Base-by-base conservation (phyloP, 2,888 invertebrate species). In the Zygothrica quintamaculata region DNA sequence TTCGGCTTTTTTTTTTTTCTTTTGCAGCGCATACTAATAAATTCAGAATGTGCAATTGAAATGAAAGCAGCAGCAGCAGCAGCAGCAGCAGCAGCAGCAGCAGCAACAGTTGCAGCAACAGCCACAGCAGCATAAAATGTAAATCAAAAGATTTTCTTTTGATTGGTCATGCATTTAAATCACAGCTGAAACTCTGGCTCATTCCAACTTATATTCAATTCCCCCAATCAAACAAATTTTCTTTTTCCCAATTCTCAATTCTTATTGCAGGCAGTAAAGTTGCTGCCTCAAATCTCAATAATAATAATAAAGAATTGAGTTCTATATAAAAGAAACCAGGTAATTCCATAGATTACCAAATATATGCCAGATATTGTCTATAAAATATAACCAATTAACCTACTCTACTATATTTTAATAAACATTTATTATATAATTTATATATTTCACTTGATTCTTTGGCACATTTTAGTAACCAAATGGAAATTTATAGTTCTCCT, bases 11-110 rank as follows among this genome's bases (percentile, higher is more conserved):
- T n/a, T n/a, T n/a, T n/a, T n/a, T n/a, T n/a, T n/a, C n/a, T n/a
- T n/a, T 65, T 62, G 59, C 42, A 36, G 43, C 65, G 51, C 62
- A 42, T 31, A 62, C 66, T 59, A 77, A 80, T 77, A 75, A 72
- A 85, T 82, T 79, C 84, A 51, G 74, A 77, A 79, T 76, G 65
- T 34, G 69, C 80, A 77, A 69, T 80, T 62, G 74, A 76, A 65
- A 64, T 56, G 56, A 73, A 73, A 77, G 77, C 71, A 65, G 53
- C 40, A 50, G 39, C 25, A n/a, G n/a, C n/a, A n/a, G n/a, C n/a
- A 26, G 25, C 8, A 29, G 25, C 26, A 52, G 33, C 43, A 29
- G 22, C 51, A 29, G 29, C 29, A 9, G 29, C 66, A 60, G 46
- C 47, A n/a, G n/a, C n/a, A n/a, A n/a, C 80, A 77, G 66, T 80